phyloP scores from a whole-genome alignment of 2,888 invertebrate genomes.

The Parnassius smintheus region DNA sequence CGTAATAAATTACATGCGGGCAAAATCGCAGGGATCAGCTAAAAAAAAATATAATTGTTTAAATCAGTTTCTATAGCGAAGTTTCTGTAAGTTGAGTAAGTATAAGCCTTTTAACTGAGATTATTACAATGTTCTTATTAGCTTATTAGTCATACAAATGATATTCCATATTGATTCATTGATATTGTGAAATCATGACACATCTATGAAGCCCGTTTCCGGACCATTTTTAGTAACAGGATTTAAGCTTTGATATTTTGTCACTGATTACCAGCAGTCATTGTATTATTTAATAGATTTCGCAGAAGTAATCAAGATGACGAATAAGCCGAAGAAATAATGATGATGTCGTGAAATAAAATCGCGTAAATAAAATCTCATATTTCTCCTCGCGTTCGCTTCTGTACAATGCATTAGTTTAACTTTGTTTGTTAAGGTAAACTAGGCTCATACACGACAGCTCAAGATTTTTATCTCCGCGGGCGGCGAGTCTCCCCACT shows the following conservation, averaged over 20 bases:
- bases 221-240: conserved; percentile 45
- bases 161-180: conserved; percentile 55
- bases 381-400: conserved; percentile 9
- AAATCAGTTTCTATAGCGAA: conserved; percentile 14
- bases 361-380: conserved; percentile 9
- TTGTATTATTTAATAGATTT: conserved; percentile 25
- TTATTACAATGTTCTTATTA: conserved; percentile 15
- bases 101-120: conserved; percentile 6
- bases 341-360: background rate
- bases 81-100: conserved; percentile 12
- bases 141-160: conserved; percentile 34
- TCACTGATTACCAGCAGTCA: conserved; percentile 26
- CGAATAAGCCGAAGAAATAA: background rate
- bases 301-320: conserved; percentile 4
- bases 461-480: conserved; percentile 29
- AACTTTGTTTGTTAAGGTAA: background rate
- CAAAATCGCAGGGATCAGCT: no score
- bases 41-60: conserved; percentile 21
- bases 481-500: conserved; percentile 8
- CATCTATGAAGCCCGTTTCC: conserved; percentile 60
- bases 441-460: conserved; percentile 7
- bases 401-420: background rate
- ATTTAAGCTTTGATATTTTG: conserved; percentile 28
- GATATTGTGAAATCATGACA: conserved; percentile 57
- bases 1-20: no score